A percentile compares a stretch with the other conserved stretches of the same genome.
These are phyloP conservation scores for Saccostrea echinata DNA, from an alignment of 1,140 invertebrate genomes.

Conservation along the genomic window DNA sequence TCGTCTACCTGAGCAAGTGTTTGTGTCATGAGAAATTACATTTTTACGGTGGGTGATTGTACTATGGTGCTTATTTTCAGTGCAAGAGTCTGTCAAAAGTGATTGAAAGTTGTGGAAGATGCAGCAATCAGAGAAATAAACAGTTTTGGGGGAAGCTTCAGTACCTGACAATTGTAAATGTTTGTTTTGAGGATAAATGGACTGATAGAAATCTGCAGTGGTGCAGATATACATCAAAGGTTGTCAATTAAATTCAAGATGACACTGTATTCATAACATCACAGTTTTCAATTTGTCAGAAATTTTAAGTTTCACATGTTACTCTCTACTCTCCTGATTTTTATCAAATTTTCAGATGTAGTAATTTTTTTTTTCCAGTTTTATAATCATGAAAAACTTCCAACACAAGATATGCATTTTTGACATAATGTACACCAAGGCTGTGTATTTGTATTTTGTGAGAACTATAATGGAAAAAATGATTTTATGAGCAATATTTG, in stretches of 20 bases:
- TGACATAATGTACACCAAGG: background rate
- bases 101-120: background rate
- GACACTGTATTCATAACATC: background rate
- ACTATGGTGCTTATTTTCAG: background rate
- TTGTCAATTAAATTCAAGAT: background rate
- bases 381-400: background rate
- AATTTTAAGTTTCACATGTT: background rate
- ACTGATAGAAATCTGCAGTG: background rate
- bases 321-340: background rate
- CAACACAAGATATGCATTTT: background rate
- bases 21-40: background rate
- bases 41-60: background rate
- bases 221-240: background rate
- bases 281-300: background rate
- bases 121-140: background rate
- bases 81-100: background rate
- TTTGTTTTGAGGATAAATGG: background rate
- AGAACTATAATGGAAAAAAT: background rate
- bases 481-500: background rate
- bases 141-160: no score
- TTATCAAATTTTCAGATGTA: background rate
- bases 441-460: background rate
- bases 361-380: background rate
- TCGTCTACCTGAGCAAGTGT: conserved; percentile 45
- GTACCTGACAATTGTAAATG: background rate